phyloP scores from a whole-genome alignment of 2,888 invertebrate species.

The Automeris io region DNA sequence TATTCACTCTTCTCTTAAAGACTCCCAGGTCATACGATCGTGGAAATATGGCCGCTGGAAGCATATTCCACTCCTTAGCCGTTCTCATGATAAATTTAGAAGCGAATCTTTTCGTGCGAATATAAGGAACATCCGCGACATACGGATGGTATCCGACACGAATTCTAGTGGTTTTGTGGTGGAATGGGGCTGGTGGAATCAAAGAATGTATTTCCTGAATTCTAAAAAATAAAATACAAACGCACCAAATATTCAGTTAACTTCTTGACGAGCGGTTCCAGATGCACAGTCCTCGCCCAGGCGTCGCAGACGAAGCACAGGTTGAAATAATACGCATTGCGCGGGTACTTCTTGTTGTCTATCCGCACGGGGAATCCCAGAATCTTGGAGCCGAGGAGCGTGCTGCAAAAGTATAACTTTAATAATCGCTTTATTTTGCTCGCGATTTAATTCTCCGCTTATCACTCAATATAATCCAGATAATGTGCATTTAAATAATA shows the following conservation, averaged over 20 bases:
- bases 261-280: slow-evolving; percentile 89
- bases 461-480: too few relatives aligned
- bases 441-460: too few relatives aligned
- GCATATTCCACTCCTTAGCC: too few relatives aligned
- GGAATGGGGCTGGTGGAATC: not conserved
- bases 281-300: slow-evolving; percentile 84
- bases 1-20: too few relatives aligned
- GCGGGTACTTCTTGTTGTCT: slow-evolving; percentile 85
- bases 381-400: slow-evolving; percentile 84
- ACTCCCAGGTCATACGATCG: too few relatives aligned
- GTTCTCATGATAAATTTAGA: too few relatives aligned
- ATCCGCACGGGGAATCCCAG: slow-evolving; percentile 88
- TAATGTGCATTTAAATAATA: too few relatives aligned
- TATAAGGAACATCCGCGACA: too few relatives aligned
- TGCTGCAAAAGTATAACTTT: slow-evolving; percentile 56
- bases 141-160: too few relatives aligned
- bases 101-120: too few relatives aligned
- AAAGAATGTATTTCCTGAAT: not conserved
- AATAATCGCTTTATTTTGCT: too few relatives aligned
- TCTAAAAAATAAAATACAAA: slow-evolving; percentile 9
- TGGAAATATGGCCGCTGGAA: too few relatives aligned
- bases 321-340: slow-evolving; percentile 91
- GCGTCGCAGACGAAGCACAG: slow-evolving; percentile 89
- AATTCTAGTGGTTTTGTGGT: not conserved
- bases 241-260: slow-evolving; percentile 86